Conservation (phyloP, 2,888 invertebrate genomes). For the Scrobipalpa costella region DNA sequence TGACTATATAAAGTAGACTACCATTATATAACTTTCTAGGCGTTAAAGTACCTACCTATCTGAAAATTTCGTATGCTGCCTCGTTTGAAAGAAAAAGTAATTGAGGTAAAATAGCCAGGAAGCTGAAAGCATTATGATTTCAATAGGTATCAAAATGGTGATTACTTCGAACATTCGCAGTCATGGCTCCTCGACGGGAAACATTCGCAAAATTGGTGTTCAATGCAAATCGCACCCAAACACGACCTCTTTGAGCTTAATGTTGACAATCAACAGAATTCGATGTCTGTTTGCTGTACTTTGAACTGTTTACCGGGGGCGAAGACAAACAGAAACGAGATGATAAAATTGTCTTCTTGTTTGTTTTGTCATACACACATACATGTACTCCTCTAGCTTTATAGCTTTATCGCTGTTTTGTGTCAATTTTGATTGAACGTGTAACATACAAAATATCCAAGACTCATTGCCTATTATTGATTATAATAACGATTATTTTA, state of each 20-base stretch:
- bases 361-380: neutral
- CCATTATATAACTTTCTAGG: no score
- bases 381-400: neutral
- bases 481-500: no score
- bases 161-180: neutral
- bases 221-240: slow-evolving; percentile 50
- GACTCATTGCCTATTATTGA: neutral
- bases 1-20: no score
- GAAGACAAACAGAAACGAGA: slow-evolving; percentile 11
- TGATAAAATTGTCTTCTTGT: slow-evolving; percentile 8
- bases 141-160: neutral
- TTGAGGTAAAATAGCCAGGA: no score
- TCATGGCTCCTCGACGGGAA: neutral
- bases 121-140: neutral
- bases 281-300: slow-evolving; percentile 33
- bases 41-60: no score
- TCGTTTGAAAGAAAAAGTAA: no score
- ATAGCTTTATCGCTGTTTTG: neutral
- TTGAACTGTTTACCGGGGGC: slow-evolving; percentile 6
- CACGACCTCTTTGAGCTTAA: slow-evolving; percentile 42
- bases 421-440: neutral
- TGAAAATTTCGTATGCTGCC: no score
- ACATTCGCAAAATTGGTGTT: slow-evolving; percentile 37
- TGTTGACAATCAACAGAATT: slow-evolving; percentile 37
- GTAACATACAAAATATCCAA: neutral